Evolutionary conservation across 2,888 invertebrate species (phyloP).

Genomic region (Andrena chrysosceles): DNA sequence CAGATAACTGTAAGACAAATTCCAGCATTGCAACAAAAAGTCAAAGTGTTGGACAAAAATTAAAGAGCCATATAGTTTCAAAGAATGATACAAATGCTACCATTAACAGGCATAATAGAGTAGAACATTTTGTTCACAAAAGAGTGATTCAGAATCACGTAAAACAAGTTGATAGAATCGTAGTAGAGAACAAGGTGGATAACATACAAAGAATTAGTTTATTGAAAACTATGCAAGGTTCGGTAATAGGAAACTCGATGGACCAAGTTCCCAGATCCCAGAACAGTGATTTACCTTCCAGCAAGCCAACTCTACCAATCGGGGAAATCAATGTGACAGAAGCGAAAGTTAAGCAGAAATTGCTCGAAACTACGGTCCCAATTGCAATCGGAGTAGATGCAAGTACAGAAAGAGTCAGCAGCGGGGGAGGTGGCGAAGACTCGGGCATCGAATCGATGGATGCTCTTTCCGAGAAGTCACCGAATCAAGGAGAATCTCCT

Average conservation of each 20-base stretch:
- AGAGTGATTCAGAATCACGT: constrained; percentile 79
- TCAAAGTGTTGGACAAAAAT: constrained; percentile 75
- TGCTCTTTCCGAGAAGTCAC: constrained; percentile 95
- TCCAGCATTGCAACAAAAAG: constrained; percentile 67
- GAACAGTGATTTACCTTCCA: constrained; percentile 60
- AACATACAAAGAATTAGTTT: constrained; percentile 79
- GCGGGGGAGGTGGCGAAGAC: constrained; percentile 90
- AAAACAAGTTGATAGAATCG: constrained; percentile 71
- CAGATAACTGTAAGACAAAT: constrained; percentile 69
- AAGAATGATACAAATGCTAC: constrained; percentile 71
- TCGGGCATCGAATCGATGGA: constrained; percentile 98
- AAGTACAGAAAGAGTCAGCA: constrained; percentile 75
- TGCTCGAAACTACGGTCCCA: constrained; percentile 85
- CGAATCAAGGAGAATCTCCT: constrained; percentile 93
- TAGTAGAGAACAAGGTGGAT: constrained; percentile 70
- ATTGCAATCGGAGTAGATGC: constrained; percentile 76
- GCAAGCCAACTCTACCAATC: constrained; percentile 81
- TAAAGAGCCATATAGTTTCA: constrained; percentile 79
- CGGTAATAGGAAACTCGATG: constrained; percentile 67
- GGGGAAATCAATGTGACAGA: constrained; percentile 86
- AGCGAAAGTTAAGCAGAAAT: constrained; percentile 87
- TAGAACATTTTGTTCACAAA: constrained; percentile 74
- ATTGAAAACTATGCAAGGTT: constrained; percentile 75
- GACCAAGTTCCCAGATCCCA: constrained; percentile 70
- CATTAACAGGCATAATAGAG: constrained; percentile 77